Percentiles rank a stretch among this genome's conserved stretches.
These are phyloP conservation scores for Enteromius argenteus DNA, from an alignment of 2,797 vertebrate genomes.

Conservation along the genomic window DNA sequence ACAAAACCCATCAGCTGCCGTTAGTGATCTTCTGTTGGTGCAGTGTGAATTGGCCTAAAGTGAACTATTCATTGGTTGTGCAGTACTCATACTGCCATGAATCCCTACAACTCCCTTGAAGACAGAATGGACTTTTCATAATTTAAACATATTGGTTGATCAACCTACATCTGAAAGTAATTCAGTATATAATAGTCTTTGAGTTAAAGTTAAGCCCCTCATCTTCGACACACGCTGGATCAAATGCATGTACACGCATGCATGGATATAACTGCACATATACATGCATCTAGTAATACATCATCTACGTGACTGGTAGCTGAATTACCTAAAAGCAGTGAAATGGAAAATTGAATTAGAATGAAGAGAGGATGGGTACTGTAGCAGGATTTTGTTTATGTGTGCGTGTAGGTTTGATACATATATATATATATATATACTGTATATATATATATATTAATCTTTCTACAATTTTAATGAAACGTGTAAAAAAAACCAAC, in stretches of 20 bases:
- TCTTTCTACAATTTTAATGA: not conserved
- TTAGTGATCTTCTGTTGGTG: not conserved
- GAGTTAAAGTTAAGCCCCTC: not conserved
- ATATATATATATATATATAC: too few relatives aligned
- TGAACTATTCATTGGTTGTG: not conserved
- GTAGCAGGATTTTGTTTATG: slow-evolving; percentile 34
- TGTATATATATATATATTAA: not conserved
- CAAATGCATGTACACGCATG: not conserved
- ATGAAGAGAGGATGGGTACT: slow-evolving; percentile 38
- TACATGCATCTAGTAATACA: slow-evolving; percentile 32
- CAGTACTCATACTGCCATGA: not conserved
- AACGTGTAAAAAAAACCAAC: not conserved
- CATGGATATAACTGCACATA: not conserved
- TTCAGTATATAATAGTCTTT: slow-evolving; percentile 2
- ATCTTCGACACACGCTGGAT: not conserved
- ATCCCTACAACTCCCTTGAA: not conserved
- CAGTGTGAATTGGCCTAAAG: not conserved
- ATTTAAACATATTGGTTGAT: not conserved
- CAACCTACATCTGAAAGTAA: not conserved
- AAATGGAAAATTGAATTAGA: slow-evolving; percentile 63
- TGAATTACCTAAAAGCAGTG: slow-evolving; percentile 57
- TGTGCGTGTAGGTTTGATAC: not conserved
- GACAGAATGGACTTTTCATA: not conserved
- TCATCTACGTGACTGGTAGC: slow-evolving; percentile 49
- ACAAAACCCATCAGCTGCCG: not conserved